These are phyloP conservation scores for Nansenia antarctica DNA, from an alignment of 2,113 vertebrate species.

Conservation along the genomic window DNA sequence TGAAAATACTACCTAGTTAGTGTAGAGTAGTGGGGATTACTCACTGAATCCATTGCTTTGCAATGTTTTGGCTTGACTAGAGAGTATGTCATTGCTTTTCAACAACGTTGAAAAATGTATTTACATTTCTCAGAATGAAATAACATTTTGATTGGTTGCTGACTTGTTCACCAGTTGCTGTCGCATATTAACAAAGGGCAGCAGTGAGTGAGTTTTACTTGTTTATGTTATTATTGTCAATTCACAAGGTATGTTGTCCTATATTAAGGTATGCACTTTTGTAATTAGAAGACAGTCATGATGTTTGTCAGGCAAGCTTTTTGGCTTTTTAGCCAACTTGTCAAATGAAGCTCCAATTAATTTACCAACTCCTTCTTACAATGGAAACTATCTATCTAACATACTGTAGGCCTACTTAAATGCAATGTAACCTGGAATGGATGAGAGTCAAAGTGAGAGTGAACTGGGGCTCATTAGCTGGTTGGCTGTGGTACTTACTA, in stretches of 20 bases:
- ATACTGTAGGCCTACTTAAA: not conserved
- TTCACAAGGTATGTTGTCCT: not conserved
- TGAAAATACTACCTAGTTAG: no score
- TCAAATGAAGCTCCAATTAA: not conserved
- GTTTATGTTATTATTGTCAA: not conserved
- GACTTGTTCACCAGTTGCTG: no score
- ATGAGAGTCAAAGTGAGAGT: slow-evolving; percentile 23
- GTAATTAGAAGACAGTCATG: not conserved
- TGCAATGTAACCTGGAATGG: not conserved
- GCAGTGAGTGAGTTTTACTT: not conserved
- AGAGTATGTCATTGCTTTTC: no score
- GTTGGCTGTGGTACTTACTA: slow-evolving; percentile 78
- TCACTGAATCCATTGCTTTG: no score
- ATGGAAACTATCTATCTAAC: not conserved
- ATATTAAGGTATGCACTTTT: not conserved
- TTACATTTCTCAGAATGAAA: no score
- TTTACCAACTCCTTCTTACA: not conserved
- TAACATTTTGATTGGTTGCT: not conserved
- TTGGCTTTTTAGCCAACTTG: no score
- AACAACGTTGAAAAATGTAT: no score
- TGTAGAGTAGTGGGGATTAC: no score
- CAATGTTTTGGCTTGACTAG: no score
- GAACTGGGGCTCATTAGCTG: not conserved
- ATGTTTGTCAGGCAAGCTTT: not conserved
- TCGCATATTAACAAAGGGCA: not conserved